Evolutionary conservation across 1,140 invertebrate species (phyloP).

Genomic region (Cyclina sinensis): DNA sequence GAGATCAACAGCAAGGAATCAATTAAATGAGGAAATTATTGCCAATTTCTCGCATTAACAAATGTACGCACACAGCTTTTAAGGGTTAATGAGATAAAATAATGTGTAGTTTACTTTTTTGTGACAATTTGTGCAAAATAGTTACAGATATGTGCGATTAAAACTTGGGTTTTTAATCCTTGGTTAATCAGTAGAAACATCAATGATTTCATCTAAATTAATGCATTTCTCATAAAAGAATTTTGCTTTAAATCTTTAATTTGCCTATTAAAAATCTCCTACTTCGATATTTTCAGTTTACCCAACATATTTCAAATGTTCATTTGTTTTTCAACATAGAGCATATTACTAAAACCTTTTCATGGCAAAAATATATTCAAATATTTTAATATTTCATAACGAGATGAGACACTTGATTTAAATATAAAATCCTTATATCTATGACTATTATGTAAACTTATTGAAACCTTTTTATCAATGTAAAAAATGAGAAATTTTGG

Average conservation of each 20-base stretch:
- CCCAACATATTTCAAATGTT: no score
- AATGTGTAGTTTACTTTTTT: not conserved
- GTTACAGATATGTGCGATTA: not conserved
- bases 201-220: not conserved
- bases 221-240: not conserved
- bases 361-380: no score
- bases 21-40: constrained; percentile 33
- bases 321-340: no score
- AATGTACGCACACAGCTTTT: constrained; percentile 5
- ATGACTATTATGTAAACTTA: no score
- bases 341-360: no score
- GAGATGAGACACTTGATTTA: no score
- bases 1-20: constrained; percentile 3
- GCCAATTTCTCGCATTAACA: constrained; percentile 3
- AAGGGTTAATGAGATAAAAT: not conserved
- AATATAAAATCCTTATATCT: no score
- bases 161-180: not conserved
- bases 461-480: no score
- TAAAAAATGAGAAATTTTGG: no score
- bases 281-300: no score
- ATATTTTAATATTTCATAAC: no score
- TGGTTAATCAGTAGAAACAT: constrained; percentile 5
- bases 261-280: no score
- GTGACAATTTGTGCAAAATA: not conserved
- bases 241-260: not conserved